A percentile compares a stretch with the other conserved stretches of the same genome.
Conservation (phyloP, 2,113 vertebrate genomes). For the Coptodon rendalli region DNA sequence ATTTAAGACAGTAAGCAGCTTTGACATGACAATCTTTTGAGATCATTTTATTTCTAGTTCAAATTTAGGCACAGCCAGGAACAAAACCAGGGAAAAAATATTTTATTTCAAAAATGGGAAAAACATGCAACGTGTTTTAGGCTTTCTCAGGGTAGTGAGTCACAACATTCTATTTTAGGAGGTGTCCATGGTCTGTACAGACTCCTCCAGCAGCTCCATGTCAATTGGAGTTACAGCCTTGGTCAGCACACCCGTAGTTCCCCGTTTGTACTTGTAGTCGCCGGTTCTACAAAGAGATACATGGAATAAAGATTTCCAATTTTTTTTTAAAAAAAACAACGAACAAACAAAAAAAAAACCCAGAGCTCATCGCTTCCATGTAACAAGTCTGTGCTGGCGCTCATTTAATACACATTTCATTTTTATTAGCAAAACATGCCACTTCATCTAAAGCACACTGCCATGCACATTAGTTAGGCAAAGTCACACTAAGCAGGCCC, state of each 20-base stretch:
- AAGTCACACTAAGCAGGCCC: background rate
- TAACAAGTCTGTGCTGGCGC: background rate
- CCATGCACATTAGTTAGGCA: background rate
- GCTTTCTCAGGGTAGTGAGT: background rate
- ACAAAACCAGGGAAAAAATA: background rate
- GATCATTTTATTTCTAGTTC: background rate
- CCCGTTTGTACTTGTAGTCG: conserved; percentile 74
- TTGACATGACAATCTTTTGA: background rate
- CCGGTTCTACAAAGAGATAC: conserved; percentile 54
- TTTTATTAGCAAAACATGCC: background rate
- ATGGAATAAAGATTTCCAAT: background rate
- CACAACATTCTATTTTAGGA: conserved; percentile 52
- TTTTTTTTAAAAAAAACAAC: background rate
- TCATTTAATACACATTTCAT: background rate
- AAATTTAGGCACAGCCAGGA: background rate
- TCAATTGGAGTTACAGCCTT: conserved; percentile 63
- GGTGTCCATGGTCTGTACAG: conserved; percentile 83
- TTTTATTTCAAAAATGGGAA: conserved; percentile 62
- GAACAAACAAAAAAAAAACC: background rate
- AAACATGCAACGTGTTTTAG: background rate
- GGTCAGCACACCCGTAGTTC: conserved; percentile 77
- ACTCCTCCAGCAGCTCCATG: conserved; percentile 80
- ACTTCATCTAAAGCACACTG: background rate
- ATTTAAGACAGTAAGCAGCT: background rate
- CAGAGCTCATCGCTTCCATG: background rate